Evolutionary conservation across 1,140 invertebrate genomes (phyloP), one percentile per base, ranked within the genome.

Genomic region (Trichonephila clavata): DNA sequence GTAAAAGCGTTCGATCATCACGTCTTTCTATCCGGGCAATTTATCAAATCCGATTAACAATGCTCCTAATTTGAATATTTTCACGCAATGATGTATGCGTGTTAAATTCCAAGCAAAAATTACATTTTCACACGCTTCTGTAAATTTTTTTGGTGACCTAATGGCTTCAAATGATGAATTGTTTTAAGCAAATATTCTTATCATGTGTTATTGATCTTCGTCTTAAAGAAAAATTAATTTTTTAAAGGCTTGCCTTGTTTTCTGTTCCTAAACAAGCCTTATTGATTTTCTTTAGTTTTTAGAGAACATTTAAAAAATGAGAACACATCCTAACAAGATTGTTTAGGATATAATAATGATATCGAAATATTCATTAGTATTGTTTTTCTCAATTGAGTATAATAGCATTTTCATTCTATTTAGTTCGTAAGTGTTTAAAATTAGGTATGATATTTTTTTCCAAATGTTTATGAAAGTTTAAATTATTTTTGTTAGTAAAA

Each of bases 121-220:
- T 77, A 77, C 16, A 77, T 77, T 24, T 77, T 77, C 68, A 77
- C 68, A 77, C 68, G 68, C 68, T 77, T 27, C 68, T 77, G 27
- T 32, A 10, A 77, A 77, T 24, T 77, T 27, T 24, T 77, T 24
- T 27, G 43, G 7, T 43, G 43, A 43, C 43, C 68, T 77, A 77
- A 77, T 77, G 68, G 6, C 27, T 32, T 77, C 27, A 77, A 77
- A 77, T 77, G 68, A 77, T 77, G 16, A 77, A 77, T 77, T 77
- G 27, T 77, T 24, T 32, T 77, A 18, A 5, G 7, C 27, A 27
- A 14, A 77, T 77, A 77, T 77, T 77, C 24, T 77, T 27, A 77
- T 77, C 24, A 27, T 77, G 63, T 65, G 10, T 13, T 77, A 32
- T 24, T 16, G 27, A 77, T 18, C 27, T 77, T 77, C 14, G 27